Conservation (phyloP, 2,113 vertebrate genomes). For the Hippopotamus amphibius region DNA sequence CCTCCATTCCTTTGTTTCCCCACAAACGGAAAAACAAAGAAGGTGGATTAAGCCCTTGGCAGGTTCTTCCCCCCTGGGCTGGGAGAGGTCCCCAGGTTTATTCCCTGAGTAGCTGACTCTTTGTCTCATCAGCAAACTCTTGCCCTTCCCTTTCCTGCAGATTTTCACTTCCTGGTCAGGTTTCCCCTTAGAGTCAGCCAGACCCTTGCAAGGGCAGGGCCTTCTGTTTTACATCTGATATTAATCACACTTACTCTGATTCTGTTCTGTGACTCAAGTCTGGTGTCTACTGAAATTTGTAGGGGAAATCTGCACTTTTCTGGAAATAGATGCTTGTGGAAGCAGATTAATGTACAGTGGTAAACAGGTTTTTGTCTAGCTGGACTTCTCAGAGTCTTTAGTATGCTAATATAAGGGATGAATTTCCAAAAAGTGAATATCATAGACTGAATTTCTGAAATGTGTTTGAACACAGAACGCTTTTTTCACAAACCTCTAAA, state of each 20-base stretch:
- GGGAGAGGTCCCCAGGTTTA: slow-evolving; percentile 45
- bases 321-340: neutral
- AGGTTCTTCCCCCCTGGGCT: slow-evolving; percentile 2
- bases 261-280: neutral
- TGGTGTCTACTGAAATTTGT: neutral
- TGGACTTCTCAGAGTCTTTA: neutral
- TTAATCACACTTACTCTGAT: neutral
- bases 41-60: slow-evolving; percentile 14
- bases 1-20: neutral
- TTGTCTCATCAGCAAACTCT: slow-evolving; percentile 23
- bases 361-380: neutral
- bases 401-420: neutral
- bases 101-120: slow-evolving; percentile 54
- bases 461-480: neutral
- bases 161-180: slow-evolving; percentile 57
- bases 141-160: slow-evolving; percentile 33
- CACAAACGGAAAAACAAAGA: slow-evolving; percentile 3
- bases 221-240: neutral
- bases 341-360: neutral
- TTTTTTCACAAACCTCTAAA: neutral
- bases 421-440: neutral
- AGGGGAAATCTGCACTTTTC: neutral
- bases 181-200: slow-evolving; percentile 45
- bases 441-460: neutral
- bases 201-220: slow-evolving; percentile 9